These are phyloP conservation scores for Plutomurus gul DNA, from an alignment of 1,140 invertebrate species.

Conservation along the genomic window DNA sequence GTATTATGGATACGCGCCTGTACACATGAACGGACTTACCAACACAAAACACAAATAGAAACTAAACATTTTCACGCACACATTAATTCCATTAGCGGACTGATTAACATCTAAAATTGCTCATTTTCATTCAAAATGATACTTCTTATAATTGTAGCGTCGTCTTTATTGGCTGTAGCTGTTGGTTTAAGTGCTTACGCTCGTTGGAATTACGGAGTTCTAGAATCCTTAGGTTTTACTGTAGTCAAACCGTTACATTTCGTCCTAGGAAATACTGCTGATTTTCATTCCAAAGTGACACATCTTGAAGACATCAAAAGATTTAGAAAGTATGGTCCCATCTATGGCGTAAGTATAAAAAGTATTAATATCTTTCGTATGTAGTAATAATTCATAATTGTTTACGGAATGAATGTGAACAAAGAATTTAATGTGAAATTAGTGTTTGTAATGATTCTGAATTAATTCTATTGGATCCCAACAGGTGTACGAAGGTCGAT, in stretches of 20 bases:
- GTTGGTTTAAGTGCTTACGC: conserved; percentile 34
- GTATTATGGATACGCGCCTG: no score
- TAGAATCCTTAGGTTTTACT: conserved; percentile 42
- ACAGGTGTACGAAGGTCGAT: conserved; percentile 40
- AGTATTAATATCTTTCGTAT: background rate
- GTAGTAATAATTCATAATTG: background rate
- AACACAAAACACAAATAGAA: no score
- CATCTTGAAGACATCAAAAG: conserved; percentile 26
- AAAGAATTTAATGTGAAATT: background rate
- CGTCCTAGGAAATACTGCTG: conserved; percentile 27
- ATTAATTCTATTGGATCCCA: background rate
- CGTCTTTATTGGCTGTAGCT: background rate
- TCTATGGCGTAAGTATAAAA: conserved; percentile 39
- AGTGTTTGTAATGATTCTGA: background rate
- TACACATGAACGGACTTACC: no score
- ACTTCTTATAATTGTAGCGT: background rate
- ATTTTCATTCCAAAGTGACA: conserved; percentile 26
- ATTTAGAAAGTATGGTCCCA: conserved; percentile 35
- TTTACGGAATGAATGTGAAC: background rate
- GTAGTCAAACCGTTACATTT: conserved; percentile 40
- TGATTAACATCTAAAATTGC: no score
- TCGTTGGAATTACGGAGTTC: conserved; percentile 42
- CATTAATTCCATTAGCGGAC: no score
- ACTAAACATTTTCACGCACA: no score
- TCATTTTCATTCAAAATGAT: background rate